Conservation (phyloP, 2,113 vertebrate species). For the Peucedramus taeniatus region DNA sequence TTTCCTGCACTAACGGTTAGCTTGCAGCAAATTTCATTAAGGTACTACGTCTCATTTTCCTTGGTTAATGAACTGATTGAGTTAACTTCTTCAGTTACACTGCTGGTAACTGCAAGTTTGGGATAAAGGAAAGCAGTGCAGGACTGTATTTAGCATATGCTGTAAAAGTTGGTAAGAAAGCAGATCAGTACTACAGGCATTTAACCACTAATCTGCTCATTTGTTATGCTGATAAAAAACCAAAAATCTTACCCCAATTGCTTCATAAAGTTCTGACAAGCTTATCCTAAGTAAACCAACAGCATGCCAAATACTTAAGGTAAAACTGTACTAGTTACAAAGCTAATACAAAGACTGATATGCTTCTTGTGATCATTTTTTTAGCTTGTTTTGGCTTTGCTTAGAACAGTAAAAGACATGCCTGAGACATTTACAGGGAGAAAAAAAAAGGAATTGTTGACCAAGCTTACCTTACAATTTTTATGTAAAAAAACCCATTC, state of each 20-base stretch:
- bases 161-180: neutral
- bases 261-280: neutral
- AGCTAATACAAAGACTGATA: neutral
- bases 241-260: neutral
- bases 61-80: conserved; percentile 46
- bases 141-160: neutral
- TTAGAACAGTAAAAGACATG: conserved; percentile 25
- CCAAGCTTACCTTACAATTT: neutral
- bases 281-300: neutral
- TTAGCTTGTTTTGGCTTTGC: conserved; percentile 24
- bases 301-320: conserved; percentile 1
- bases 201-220: conserved; percentile 6
- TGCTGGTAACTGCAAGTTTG: conserved; percentile 8
- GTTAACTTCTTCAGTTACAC: conserved; percentile 7
- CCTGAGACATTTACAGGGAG: neutral
- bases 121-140: neutral
- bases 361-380: neutral
- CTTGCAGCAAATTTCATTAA: conserved; percentile 49
- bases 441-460: neutral
- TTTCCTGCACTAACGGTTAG: conserved; percentile 28
- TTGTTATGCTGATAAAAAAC: conserved; percentile 6
- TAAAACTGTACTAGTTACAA: conserved; percentile 34
- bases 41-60: conserved; percentile 45
- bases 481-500: neutral
- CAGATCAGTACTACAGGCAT: neutral